A percentile compares a stretch with the other conserved stretches of the same genome.
These are phyloP conservation scores for Megalopta genalis DNA, from an alignment of 1,140 invertebrate genomes.

Conservation along the genomic window DNA sequence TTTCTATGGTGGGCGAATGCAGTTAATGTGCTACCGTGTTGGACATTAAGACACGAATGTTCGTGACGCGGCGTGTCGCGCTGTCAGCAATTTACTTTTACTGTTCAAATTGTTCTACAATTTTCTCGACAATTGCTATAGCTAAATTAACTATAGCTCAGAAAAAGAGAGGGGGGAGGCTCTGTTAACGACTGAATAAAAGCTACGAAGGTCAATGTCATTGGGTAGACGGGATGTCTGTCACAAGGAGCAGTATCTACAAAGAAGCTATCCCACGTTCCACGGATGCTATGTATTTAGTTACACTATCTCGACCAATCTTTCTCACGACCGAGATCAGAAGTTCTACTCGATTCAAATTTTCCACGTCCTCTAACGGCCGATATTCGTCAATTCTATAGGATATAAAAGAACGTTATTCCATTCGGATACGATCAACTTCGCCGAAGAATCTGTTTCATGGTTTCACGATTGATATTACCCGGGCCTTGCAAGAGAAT, in stretches of 20 bases:
- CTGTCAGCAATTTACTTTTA: not conserved
- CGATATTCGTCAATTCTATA: not conserved
- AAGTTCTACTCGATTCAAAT: conserved; percentile 16
- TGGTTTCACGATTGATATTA: not conserved
- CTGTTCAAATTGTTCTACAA: too few species aligned
- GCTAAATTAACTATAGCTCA: too few species aligned
- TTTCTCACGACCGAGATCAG: conserved; percentile 5
- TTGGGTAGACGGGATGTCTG: not conserved
- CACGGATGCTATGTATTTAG: not conserved
- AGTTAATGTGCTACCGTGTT: not conserved
- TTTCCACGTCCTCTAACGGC: not conserved
- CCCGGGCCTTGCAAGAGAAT: too few species aligned
- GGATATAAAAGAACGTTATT: not conserved
- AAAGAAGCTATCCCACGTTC: not conserved
- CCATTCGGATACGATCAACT: not conserved
- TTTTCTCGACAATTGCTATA: too few species aligned
- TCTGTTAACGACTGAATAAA: not conserved
- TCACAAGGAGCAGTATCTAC: not conserved
- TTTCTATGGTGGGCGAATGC: not conserved
- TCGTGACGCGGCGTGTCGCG: not conserved
- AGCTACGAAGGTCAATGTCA: not conserved
- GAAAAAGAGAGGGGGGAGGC: not conserved
- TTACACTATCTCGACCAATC: not conserved
- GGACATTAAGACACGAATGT: not conserved
- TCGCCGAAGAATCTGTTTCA: not conserved